Conservation (phyloP, 2,797 vertebrate species). For the Propithecus perrieri region DNA sequence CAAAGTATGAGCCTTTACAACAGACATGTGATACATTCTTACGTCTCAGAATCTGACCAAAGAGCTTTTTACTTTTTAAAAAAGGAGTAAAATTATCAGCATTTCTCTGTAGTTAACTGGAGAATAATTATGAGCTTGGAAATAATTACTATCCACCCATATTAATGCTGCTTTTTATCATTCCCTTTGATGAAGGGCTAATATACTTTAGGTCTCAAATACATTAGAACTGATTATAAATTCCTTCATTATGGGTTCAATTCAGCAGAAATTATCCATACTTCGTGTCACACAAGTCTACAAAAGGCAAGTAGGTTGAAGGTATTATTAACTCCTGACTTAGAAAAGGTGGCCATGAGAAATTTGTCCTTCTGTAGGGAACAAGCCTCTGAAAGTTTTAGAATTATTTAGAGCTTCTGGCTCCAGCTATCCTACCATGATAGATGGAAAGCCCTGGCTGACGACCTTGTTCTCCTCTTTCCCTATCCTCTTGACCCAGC, state of each 20-base stretch:
- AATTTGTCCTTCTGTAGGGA: slow-evolving; percentile 39
- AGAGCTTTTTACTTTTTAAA: slow-evolving; percentile 20
- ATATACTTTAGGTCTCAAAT: slow-evolving; percentile 82
- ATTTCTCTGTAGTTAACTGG: slow-evolving; percentile 71
- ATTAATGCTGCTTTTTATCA: slow-evolving; percentile 82
- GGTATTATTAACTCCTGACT: slow-evolving; percentile 70
- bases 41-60: slow-evolving; percentile 12
- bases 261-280: slow-evolving; percentile 80
- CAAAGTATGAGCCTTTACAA: slow-evolving; percentile 58
- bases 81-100: slow-evolving; percentile 56
- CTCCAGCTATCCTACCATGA: neutral
- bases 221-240: slow-evolving; percentile 84
- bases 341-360: slow-evolving; percentile 57
- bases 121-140: slow-evolving; percentile 81
- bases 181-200: slow-evolving; percentile 84
- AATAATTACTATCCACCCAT: slow-evolving; percentile 81
- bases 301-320: slow-evolving; percentile 62
- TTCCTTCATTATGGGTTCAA: slow-evolving; percentile 78
- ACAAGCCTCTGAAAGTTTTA: slow-evolving; percentile 20
- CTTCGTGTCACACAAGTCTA: slow-evolving; percentile 62
- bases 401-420: slow-evolving; percentile 34
- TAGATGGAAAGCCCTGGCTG: neutral
- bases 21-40: neutral
- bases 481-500: neutral
- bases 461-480: neutral